phyloP scores from a whole-genome alignment of 2,113 vertebrate genomes.

The Eptesicus fuscus region DNA sequence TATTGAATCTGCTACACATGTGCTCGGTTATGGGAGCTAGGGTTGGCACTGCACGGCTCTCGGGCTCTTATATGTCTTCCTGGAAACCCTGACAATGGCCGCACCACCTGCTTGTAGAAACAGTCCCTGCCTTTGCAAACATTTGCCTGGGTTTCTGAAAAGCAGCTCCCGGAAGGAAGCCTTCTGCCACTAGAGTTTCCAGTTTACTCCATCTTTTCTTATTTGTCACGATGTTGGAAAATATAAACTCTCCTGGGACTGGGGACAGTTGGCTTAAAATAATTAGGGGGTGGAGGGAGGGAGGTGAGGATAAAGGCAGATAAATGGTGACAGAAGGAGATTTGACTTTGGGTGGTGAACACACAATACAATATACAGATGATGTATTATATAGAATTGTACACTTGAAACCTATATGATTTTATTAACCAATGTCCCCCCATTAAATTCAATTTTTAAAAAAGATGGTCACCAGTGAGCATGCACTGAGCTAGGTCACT shows the following conservation, averaged over 20 bases:
- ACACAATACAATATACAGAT: neutral
- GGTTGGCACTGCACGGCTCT: neutral
- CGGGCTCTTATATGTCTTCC: conserved; percentile 15
- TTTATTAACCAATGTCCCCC: neutral
- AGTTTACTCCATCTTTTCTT: neutral
- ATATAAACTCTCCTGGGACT: neutral
- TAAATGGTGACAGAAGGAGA: neutral
- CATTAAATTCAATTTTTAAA: neutral
- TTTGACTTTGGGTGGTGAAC: neutral
- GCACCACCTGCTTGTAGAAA: neutral
- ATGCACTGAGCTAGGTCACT: neutral
- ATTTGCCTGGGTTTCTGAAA: conserved; percentile 32
- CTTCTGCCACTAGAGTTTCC: neutral
- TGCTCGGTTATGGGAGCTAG: conserved; percentile 29
- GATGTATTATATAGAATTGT: neutral
- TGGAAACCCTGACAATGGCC: conserved; percentile 43
- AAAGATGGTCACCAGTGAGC: neutral
- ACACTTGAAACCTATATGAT: neutral
- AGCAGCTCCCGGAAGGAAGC: conserved; percentile 31
- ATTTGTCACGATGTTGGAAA: neutral
- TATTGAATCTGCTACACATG: conserved; percentile 62
- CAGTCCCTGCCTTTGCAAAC: conserved; percentile 49
- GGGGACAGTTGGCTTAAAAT: neutral
- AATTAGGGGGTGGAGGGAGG: neutral
- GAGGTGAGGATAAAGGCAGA: neutral